A percentile compares a stretch with the other conserved stretches of the same genome.
These are phyloP conservation scores for Autographa gamma DNA, from an alignment of 2,888 invertebrate genomes.

Conservation along the genomic window DNA sequence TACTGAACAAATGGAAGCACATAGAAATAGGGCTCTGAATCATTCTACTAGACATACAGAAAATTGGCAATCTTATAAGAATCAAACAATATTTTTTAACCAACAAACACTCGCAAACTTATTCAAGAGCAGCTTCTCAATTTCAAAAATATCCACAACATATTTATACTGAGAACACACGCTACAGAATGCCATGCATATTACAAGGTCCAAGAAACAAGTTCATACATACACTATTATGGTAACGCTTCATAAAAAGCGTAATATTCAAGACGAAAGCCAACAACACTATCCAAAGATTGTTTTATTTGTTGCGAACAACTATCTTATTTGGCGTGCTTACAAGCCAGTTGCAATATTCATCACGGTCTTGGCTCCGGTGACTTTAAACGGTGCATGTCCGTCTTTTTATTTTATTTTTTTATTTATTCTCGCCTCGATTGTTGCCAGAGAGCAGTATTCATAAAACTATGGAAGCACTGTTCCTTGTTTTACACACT, in stretches of 20 bases:
- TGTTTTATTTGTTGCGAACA: conserved; percentile 68
- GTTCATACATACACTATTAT: conserved; percentile 46
- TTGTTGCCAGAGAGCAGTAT: conserved; percentile 80
- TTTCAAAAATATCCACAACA: not conserved
- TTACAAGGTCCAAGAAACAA: conserved; percentile 50
- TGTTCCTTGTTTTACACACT: conserved; percentile 81
- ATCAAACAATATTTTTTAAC: not conserved
- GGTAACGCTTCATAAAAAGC: conserved; percentile 69
- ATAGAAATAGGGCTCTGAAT: too few relatives aligned
- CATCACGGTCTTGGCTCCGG: conserved; percentile 82
- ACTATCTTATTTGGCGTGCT: conserved; percentile 74
- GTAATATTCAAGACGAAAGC: conserved; percentile 62
- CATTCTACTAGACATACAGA: too few relatives aligned
- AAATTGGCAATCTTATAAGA: too few relatives aligned
- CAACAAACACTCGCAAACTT: not conserved
- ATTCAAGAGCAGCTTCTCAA: not conserved
- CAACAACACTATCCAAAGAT: conserved; percentile 66
- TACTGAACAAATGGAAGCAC: too few relatives aligned
- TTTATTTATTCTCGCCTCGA: conserved; percentile 82
- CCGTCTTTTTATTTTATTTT: conserved; percentile 69
- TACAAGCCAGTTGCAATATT: conserved; percentile 81
- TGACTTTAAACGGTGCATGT: conserved; percentile 84
- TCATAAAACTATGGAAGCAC: conserved; percentile 81
- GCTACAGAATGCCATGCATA: conserved; percentile 19
- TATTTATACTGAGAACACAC: not conserved